Percentiles rank a stretch among this genome's conserved stretches.
These are phyloP conservation scores for Telmatochromis brichardi DNA, from an alignment of 2,113 vertebrate species.

Conservation along the genomic window DNA sequence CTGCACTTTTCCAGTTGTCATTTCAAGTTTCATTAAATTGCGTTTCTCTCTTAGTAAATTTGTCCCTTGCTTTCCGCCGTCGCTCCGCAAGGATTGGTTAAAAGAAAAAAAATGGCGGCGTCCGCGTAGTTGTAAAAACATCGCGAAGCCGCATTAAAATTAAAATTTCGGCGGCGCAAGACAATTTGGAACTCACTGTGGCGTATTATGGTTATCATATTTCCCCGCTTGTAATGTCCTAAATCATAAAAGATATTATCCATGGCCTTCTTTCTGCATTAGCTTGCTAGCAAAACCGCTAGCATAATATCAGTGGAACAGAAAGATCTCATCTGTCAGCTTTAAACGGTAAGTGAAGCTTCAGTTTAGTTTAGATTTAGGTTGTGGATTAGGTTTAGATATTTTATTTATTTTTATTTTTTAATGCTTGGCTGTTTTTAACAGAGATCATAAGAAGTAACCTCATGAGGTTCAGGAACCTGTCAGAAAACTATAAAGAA, in stretches of 20 bases:
- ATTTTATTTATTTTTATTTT: not conserved
- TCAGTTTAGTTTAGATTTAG: not conserved
- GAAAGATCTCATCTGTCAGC: not conserved
- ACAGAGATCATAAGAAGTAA: not conserved
- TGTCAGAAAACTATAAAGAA: not conserved
- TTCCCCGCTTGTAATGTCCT: not conserved
- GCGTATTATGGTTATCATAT: not conserved
- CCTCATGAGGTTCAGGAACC: not conserved
- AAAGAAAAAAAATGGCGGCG: slow-evolving; percentile 29
- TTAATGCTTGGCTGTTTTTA: not conserved
- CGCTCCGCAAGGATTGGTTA: slow-evolving; percentile 50
- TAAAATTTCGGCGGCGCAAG: fast-evolving
- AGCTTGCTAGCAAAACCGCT: not conserved
- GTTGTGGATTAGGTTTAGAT: not conserved
- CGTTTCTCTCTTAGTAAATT: not conserved
- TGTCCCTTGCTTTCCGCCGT: slow-evolving; percentile 38
- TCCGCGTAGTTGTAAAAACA: slow-evolving; percentile 5
- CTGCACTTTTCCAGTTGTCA: not conserved
- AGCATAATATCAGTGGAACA: not conserved
- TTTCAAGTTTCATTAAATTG: not conserved
- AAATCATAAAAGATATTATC: not conserved
- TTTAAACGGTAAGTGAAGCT: not conserved
- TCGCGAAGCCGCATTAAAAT: not conserved
- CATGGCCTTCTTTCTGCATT: not conserved
- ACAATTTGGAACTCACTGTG: fast-evolving